Base-by-base conservation (phyloP, 2,888 invertebrate species). In the Conops quadrifasciatus region DNA sequence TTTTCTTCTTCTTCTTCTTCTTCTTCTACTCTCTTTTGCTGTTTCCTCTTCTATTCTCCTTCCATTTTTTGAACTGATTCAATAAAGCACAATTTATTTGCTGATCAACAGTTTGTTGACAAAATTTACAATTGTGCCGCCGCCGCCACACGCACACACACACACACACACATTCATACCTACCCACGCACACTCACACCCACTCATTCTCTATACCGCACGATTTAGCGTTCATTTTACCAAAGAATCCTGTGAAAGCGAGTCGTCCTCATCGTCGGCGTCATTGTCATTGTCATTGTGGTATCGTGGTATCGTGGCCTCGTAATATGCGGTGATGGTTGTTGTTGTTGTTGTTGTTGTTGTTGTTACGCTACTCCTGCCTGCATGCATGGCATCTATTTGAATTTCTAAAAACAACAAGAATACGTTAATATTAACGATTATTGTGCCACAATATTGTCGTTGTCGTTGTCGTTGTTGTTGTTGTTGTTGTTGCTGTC, bases 31-130 rank as follows among this genome's bases (percentile, higher is more conserved):
- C 21, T 13, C 24, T 24, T 13, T 21, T 19, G 36, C 9, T 9
- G 5, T 36, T 36, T 36, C 9, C 13, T 56, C 21, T 21, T 21
- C 21, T 5, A 3, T 11, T 56, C n/a, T 3, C 7, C n/a, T 4
- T 21, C 56, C 53, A 16, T 16, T 58, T 58, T 16, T 4, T 28
- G 0, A 4, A 2, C 24, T 24, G 24, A 16, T 58, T n/a, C 53
- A 49, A 49, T 19, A 49, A 49, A 49, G 3, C 2, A 28, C 36
- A 67, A 45, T 45, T n/a, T 59, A 58, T 67, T 58, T 45, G 47
- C 45, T 45, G 67, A 58, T 58, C 67, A 67, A 67, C 67, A 67
- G 67, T 67, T 59, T 67, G 67, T 59, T 59, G 45, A 28, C 45
- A 24, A 56, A 58, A 21, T 63, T 26, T 47, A 30, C 19, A 65